Evolutionary conservation across 2,797 vertebrate species (phyloP), one percentile per base, ranked within the genome.

Genomic region (Sphaeramia orbicularis): DNA sequence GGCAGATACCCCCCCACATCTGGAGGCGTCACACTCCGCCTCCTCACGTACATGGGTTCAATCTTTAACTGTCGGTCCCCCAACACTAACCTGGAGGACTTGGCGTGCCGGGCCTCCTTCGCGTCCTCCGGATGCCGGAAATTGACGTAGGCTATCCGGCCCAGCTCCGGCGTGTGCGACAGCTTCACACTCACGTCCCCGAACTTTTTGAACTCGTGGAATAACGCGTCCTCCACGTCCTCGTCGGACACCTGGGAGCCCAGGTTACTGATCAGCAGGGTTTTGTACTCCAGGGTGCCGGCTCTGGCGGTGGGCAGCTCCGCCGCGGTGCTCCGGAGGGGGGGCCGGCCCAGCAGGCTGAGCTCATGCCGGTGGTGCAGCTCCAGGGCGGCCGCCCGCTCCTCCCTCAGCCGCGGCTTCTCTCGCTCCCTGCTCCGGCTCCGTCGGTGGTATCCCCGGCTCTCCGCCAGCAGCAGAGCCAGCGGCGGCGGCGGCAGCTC

Each of bases 141-240:
- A 85, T 99, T 99, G 10, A 98, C 97, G 44, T 99, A 98, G 4
- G 97, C 97, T 54, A 99, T 94, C 0, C 97, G 94, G 65, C 97
- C 97, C 49, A 98, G 94, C 83, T 98, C 98, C 0, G 97, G 97
- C 0, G 97, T 98, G 91, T 98, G 97, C 0, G 97, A 97, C 49
- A 99, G 93, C 38, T 97, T 99, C 55, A 99, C 95, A 56, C 96
- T 99, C 24, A 99, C 97, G 80, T 99, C 97, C 1, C 97, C 96
- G 69, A 98, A 99, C 88, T 97, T 96, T 89, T 98, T 97, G 86
- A 99, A 99, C 89, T 99, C 97, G 57, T 97, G 97, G 74, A 99
- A 98, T 24, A 99, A 94, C 16, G 96, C 95, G 82, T 98, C 97
- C 91, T 99, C 97, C 55, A 98, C 95, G 80, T 97, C 95, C 89